Base-by-base conservation (phyloP, 2,113 vertebrate species). In the Geococcyx californianus region DNA sequence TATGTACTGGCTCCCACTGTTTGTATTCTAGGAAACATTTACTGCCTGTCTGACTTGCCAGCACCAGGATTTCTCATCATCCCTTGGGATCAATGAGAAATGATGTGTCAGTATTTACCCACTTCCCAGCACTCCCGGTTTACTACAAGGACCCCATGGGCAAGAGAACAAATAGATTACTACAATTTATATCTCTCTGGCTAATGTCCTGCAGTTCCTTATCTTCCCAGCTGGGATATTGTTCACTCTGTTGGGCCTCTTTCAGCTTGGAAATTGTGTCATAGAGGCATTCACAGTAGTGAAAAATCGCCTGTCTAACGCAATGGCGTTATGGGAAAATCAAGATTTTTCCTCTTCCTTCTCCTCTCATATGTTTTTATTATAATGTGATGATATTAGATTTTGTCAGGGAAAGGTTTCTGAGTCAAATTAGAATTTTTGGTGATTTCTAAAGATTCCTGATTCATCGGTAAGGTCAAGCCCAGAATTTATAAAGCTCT, bases 1-100 rank as follows among this genome's bases (percentile, higher is more conserved):
- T 80, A 79, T 51, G 66, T 52, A 55, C 73, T 69, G 44, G 54
- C 70, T 93, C 80, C 80, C 16, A 2, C 80, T 87, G 86, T 89
- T 84, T 77, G 91, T 93, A 94, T 88, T 96, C 94, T 76, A 94
- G 95, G 95, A 96, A 96, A 93, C 89, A 93, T 92, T 92, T 91
- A 69, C 94, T 93, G 94, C 69, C 76, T 87, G 60, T 75, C 78
- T 95, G 85, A 21, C 80, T 93, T 93, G 81, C 79, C 89, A 95
- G 95, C 52, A 28, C 40, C 45, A 68, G 88, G 74, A 82, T 95
- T 95, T 79, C 63, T 91, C 91, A 84, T 66, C 86, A 63, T 92
- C 96, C 93, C 93, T 59, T 38, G 90, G 94, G 93, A 95, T 36
- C 84, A 76, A 85, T 94, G 95, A 95, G 90, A 89, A 97, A 96